Evolutionary conservation across 2,888 invertebrate species (phyloP).

Genomic region (Brachyopa scutellaris): DNA sequence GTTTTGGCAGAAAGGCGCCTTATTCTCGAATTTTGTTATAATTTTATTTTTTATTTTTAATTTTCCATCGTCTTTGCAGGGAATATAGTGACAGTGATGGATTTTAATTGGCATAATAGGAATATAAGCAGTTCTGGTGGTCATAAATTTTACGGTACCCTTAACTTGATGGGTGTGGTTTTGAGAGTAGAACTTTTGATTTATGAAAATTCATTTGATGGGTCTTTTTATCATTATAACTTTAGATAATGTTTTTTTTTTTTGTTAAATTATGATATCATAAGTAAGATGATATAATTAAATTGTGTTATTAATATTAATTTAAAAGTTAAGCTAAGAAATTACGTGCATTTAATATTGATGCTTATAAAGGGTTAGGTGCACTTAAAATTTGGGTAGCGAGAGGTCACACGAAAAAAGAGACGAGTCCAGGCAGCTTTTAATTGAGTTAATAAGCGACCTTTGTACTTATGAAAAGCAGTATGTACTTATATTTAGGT

Average conservation of each 20-base stretch:
- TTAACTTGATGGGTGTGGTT: not conserved
- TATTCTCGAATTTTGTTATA: not conserved
- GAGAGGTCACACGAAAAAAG: no score
- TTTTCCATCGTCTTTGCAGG: not conserved
- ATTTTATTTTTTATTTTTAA: not conserved
- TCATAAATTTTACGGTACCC: constrained; percentile 1
- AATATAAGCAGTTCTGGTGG: not conserved
- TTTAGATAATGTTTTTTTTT: not conserved
- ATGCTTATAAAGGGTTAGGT: no score
- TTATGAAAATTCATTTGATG: not conserved
- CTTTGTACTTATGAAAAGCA: no score
- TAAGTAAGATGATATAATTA: not conserved
- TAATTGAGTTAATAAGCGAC: no score
- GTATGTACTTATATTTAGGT: no score
- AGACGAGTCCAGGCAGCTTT: no score
- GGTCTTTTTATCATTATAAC: not conserved
- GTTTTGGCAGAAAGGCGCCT: not conserved
- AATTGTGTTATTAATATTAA: not conserved
- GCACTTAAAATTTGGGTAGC: no score
- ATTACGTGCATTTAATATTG: no score
- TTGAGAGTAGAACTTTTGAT: not conserved
- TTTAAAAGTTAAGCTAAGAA: no score
- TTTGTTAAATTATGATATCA: not conserved
- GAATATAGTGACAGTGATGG: constrained; percentile 10
- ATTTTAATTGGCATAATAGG: constrained; percentile 31